phyloP scores from a whole-genome alignment of 2,113 vertebrate genomes.

The Cryptotis parvus region DNA sequence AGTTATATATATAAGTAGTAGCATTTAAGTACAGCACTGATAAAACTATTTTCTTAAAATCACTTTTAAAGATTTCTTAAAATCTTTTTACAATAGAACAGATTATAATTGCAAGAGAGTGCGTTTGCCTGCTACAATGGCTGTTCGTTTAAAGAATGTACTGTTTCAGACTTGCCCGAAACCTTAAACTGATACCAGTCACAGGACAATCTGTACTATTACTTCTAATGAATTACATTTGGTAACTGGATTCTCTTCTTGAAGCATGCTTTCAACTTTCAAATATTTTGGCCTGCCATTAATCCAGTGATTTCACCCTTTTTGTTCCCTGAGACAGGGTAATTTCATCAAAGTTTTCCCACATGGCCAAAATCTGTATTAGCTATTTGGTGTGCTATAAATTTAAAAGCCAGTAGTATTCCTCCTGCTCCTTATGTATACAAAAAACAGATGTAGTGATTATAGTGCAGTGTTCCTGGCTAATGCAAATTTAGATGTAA shows the following conservation, averaged over 20 bases:
- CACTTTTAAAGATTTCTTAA: neutral
- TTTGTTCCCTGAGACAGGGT: slow-evolving; percentile 33
- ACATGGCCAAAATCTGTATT: slow-evolving; percentile 58
- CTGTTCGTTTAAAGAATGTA: neutral
- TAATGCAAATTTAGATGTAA: slow-evolving; percentile 67
- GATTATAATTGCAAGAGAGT: neutral
- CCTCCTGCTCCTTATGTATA: slow-evolving; percentile 19
- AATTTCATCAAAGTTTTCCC: slow-evolving; percentile 61
- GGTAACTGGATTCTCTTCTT: slow-evolving; percentile 33
- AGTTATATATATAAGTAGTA: neutral
- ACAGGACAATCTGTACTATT: neutral
- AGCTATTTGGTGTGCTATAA: slow-evolving; percentile 43
- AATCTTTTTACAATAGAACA: neutral
- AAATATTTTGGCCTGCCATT: slow-evolving; percentile 64
- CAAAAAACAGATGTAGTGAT: slow-evolving; percentile 48
- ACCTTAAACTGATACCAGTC: slow-evolving; percentile 29
- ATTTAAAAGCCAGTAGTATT: slow-evolving; percentile 51
- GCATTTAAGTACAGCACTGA: neutral
- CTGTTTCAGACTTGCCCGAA: slow-evolving; percentile 10
- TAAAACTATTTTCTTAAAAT: neutral
- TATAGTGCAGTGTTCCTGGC: slow-evolving; percentile 1
- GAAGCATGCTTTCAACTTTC: slow-evolving; percentile 43
- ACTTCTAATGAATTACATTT: slow-evolving; percentile 46
- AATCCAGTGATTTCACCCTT: neutral
- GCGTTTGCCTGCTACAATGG: neutral